Evolutionary conservation across 35 echinoderm and acorn worm genomes (phyloP).

Genomic region (Apostichopus californicus): DNA sequence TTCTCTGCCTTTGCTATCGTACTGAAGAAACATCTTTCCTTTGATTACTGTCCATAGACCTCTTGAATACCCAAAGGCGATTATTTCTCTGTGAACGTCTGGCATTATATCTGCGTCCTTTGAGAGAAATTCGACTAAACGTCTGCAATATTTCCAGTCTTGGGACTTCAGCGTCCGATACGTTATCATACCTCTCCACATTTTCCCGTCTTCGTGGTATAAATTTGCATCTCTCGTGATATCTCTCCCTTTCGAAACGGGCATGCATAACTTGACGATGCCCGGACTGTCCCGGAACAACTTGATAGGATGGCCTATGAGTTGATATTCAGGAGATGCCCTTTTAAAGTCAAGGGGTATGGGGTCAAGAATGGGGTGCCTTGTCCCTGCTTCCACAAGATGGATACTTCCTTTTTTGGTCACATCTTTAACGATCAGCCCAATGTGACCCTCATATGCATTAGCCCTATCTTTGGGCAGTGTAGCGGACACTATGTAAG

Average conservation of each 20-base stretch:
- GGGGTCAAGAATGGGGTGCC: background rate
- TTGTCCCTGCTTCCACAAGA: slow-evolving; percentile 5
- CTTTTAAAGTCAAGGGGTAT: slow-evolving; percentile 6
- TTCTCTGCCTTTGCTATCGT: background rate
- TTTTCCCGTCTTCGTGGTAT: background rate
- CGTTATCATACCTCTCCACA: slow-evolving; percentile 10
- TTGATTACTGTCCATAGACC: background rate
- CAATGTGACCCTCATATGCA: background rate
- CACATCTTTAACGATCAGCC: background rate
- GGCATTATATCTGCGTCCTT: background rate
- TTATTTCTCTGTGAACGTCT: background rate
- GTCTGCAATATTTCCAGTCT: background rate
- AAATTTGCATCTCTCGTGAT: background rate
- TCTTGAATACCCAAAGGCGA: slow-evolving; percentile 1
- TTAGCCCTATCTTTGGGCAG: background rate
- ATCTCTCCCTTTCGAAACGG: background rate
- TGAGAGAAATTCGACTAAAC: background rate
- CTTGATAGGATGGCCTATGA: background rate
- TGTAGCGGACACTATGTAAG: background rate
- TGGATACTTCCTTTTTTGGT: background rate
- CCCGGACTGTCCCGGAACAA: background rate
- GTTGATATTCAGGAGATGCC: background rate
- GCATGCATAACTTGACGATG: slow-evolving; percentile 16
- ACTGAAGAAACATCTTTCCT: background rate
- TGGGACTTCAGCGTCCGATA: background rate